These are phyloP conservation scores for Argyresthia goedartella DNA, from an alignment of 2,888 invertebrate species.

Conservation along the genomic window DNA sequence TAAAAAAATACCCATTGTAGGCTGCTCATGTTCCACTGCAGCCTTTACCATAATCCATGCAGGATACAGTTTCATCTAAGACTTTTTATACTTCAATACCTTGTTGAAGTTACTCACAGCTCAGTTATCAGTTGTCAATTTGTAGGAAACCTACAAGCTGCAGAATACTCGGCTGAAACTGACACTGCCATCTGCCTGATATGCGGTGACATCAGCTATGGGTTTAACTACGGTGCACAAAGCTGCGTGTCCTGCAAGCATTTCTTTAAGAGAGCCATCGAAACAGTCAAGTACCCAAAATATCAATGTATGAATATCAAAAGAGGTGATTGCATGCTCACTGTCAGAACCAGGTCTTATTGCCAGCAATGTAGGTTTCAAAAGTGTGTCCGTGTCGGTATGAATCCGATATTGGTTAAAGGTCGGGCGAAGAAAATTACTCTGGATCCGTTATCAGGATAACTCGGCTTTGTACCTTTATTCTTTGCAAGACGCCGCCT, in stretches of 20 bases:
- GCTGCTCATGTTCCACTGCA: too few relatives aligned
- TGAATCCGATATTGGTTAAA: conserved; percentile 25
- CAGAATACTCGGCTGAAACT: not conserved
- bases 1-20: too few relatives aligned
- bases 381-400: conserved; percentile 30
- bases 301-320: not conserved
- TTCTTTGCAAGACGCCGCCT: too few relatives aligned
- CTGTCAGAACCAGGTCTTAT: conserved; percentile 22
- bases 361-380: conserved; percentile 31
- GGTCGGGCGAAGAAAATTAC: not conserved
- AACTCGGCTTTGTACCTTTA: too few relatives aligned
- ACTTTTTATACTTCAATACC: not conserved
- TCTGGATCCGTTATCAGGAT: not conserved
- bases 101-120: too few relatives aligned
- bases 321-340: conserved; percentile 20
- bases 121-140: not conserved
- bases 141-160: not conserved
- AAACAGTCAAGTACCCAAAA: conserved; percentile 20
- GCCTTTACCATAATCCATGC: too few relatives aligned
- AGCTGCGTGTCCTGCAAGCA: conserved; percentile 42
- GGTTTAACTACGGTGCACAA: conserved; percentile 32
- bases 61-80: too few relatives aligned
- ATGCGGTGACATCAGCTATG: conserved; percentile 29
- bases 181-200: conserved; percentile 26
- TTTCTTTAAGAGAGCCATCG: conserved; percentile 38